Conservation (phyloP, 2,888 invertebrate genomes). For the Nipponacmea schrenckii region DNA sequence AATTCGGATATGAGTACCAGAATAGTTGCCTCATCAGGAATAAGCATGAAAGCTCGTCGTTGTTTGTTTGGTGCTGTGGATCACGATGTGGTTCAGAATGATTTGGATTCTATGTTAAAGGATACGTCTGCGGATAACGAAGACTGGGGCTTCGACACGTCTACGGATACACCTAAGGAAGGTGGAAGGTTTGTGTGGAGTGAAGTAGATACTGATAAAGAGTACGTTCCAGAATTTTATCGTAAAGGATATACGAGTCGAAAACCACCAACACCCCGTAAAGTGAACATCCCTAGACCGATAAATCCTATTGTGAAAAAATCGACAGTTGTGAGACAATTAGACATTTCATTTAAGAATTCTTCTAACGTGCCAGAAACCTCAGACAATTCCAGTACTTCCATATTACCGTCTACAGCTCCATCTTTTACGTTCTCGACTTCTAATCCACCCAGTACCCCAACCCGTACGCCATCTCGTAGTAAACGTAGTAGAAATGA, state of each 20-base stretch:
- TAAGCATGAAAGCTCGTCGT: not conserved
- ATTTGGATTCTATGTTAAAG: not conserved
- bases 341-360: not conserved
- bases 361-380: not conserved
- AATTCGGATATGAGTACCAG: not conserved
- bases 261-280: not conserved
- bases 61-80: not conserved
- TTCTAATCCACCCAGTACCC: not conserved
- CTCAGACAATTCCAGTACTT: not conserved
- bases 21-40: not conserved
- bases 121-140: not conserved
- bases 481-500: constrained; percentile 4
- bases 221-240: not conserved
- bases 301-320: not conserved
- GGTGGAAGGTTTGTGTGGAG: not conserved
- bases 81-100: not conserved
- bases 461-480: not conserved
- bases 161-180: not conserved
- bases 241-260: constrained; percentile 2
- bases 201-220: not conserved
- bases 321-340: not conserved
- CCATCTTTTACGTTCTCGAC: not conserved
- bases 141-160: not conserved
- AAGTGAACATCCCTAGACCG: not conserved
- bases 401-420: not conserved